phyloP scores from a whole-genome alignment of 2,113 vertebrate genomes.

The Dunckerocampus dactyliophorus region DNA sequence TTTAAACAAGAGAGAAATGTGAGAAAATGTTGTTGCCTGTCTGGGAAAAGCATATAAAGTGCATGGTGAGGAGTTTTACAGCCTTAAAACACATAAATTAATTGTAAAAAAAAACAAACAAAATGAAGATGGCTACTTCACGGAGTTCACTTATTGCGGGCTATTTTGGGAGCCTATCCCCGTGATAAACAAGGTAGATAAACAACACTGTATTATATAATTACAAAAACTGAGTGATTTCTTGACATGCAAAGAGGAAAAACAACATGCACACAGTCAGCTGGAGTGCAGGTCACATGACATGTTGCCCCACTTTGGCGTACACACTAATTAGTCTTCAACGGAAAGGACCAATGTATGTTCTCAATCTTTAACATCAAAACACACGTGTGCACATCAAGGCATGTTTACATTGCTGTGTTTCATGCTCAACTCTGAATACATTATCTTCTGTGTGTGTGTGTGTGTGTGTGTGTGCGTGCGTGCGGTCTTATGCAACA shows the following conservation, averaged over 20 bases:
- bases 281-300: constrained; percentile 27
- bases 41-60: no score
- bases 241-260: background rate
- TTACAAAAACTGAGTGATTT: no score
- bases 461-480: constrained; percentile 27
- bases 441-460: background rate
- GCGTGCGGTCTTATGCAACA: constrained; percentile 53
- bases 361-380: constrained; percentile 28
- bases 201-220: no score
- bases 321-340: constrained; percentile 32
- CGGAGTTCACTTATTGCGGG: no score
- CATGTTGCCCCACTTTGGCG: constrained; percentile 35
- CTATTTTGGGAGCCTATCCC: no score
- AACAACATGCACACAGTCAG: constrained; percentile 13
- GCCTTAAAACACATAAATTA: no score
- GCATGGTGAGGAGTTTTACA: no score
- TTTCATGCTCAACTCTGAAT: constrained; percentile 45
- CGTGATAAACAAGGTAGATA: no score
- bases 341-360: constrained; percentile 26
- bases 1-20: no score
- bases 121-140: no score
- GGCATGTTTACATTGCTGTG: constrained; percentile 11
- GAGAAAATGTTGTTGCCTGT: no score
- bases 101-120: no score
- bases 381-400: background rate